These are phyloP conservation scores for Acromyrmex charruanus DNA, from an alignment of 1,140 invertebrate genomes.

Conservation along the genomic window DNA sequence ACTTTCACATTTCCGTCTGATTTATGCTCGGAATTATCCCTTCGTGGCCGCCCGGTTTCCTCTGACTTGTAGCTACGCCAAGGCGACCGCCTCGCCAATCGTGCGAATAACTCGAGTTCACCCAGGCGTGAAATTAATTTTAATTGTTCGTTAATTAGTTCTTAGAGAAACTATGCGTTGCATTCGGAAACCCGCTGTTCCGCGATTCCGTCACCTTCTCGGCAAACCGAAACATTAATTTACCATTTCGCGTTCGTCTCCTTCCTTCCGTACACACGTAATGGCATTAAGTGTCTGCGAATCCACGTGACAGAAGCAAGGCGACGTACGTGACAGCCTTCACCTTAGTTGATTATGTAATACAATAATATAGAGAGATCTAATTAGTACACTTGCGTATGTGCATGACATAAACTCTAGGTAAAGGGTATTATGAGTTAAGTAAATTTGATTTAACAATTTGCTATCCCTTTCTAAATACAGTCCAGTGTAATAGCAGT, in stretches of 20 bases:
- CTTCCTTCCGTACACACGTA: slow-evolving; percentile 34
- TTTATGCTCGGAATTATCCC: slow-evolving; percentile 64
- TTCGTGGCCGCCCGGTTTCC: slow-evolving; percentile 12
- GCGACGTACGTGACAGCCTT: slow-evolving; percentile 35
- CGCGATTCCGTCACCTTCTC: slow-evolving; percentile 31
- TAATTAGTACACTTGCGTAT: slow-evolving; percentile 41
- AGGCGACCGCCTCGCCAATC: slow-evolving; percentile 55
- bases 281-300: slow-evolving; percentile 48
- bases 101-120: slow-evolving; percentile 72
- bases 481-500: background rate
- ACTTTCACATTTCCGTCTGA: slow-evolving; percentile 68
- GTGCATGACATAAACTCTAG: background rate
- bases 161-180: slow-evolving; percentile 63
- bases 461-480: slow-evolving; percentile 11
- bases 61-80: slow-evolving; percentile 40
- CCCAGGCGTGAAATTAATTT: slow-evolving; percentile 78
- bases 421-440: slow-evolving; percentile 13
- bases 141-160: slow-evolving; percentile 80
- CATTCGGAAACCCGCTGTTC: slow-evolving; percentile 3
- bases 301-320: slow-evolving; percentile 26
- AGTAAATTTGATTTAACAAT: slow-evolving; percentile 31
- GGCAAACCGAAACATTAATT: slow-evolving; percentile 52
- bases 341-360: slow-evolving; percentile 27
- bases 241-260: background rate
- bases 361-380: slow-evolving; percentile 55